Conservation (phyloP, 2,113 vertebrate genomes). For the Sakesphorus luctuosus region DNA sequence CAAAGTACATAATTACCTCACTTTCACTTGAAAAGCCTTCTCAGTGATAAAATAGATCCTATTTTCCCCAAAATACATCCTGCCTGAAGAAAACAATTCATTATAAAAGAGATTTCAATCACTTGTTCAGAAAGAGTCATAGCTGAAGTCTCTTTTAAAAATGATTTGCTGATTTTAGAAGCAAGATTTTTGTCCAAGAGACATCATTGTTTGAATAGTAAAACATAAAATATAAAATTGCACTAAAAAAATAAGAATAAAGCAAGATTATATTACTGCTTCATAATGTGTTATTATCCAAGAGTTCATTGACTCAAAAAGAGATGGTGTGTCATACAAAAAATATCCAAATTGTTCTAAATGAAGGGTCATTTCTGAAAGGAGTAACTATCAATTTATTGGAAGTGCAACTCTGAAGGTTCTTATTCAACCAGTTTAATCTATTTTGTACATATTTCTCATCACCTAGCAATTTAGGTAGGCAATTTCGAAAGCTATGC, state of each 20-base stretch:
- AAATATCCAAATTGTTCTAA: not conserved
- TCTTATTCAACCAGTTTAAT: not conserved
- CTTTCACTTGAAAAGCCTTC: not conserved
- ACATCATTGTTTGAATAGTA: not conserved
- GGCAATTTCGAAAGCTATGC: not conserved
- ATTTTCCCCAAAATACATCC: not conserved
- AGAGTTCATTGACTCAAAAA: not conserved
- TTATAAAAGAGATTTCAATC: not conserved
- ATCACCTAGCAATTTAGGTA: not conserved
- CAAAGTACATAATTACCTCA: not conserved
- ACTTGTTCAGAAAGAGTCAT: not conserved
- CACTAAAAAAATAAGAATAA: not conserved
- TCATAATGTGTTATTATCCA: not conserved
- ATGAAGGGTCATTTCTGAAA: not conserved
- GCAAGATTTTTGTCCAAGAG: not conserved
- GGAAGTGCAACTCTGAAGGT: not conserved
- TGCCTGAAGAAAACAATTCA: not conserved
- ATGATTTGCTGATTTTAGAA: not conserved
- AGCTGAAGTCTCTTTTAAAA: not conserved
- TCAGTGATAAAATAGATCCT: not conserved
- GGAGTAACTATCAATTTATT: not conserved
- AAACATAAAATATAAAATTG: not conserved
- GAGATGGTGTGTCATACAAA: not conserved
- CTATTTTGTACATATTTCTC: not conserved
- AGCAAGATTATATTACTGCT: not conserved